Evolutionary conservation across 2,797 vertebrate genomes (phyloP).

Genomic region (Trachops cirrhosus): DNA sequence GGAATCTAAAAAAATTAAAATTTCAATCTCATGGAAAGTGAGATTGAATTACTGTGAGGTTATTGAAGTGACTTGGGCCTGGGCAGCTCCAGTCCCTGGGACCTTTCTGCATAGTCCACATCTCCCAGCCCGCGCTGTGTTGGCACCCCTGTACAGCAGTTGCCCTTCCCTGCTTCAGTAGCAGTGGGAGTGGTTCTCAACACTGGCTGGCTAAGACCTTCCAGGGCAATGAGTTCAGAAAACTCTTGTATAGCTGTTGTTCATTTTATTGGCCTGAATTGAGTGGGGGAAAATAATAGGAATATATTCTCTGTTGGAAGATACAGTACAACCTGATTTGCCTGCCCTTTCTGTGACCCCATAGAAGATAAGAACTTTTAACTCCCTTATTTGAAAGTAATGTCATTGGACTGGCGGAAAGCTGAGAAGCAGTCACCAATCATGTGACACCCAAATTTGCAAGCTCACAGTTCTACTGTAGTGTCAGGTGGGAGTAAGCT

Average conservation of each 20-base stretch:
- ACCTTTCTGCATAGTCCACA: neutral
- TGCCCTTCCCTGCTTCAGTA: neutral
- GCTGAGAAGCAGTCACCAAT: neutral
- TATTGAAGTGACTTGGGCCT: neutral
- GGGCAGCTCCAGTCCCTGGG: neutral
- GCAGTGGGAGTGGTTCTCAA: neutral
- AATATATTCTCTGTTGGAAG: neutral
- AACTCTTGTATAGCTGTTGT: neutral
- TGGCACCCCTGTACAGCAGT: neutral
- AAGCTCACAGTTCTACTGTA: neutral
- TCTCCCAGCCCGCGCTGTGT: neutral
- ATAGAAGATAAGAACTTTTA: neutral
- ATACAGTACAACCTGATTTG: neutral
- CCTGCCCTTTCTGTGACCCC: neutral
- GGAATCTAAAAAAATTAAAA: neutral
- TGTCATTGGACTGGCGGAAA: neutral
- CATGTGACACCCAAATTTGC: neutral
- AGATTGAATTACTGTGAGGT: neutral
- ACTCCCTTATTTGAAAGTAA: neutral
- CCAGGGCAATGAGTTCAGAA: neutral
- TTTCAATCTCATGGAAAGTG: neutral
- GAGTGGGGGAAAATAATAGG: neutral
- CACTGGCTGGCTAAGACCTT: neutral
- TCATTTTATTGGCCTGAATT: neutral
- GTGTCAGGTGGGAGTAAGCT: neutral